Base-by-base conservation (phyloP, 1,140 invertebrate genomes). In the Formica exsecta region DNA sequence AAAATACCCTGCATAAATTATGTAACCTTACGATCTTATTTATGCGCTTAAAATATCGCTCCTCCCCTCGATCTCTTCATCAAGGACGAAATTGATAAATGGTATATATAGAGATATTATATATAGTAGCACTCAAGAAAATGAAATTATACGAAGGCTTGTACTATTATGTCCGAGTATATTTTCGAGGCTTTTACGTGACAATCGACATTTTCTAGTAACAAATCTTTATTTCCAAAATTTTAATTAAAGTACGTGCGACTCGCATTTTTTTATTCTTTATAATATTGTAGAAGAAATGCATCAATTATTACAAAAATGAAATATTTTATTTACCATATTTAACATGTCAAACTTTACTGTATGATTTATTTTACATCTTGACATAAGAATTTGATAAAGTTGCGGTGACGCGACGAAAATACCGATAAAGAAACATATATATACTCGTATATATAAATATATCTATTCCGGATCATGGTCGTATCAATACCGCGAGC, bases 1-100 rank as follows among this genome's bases (percentile, higher is more conserved):
- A 32, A 36, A 64, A 76, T 77, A 48, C 48, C n/a, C 11, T 44
- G 25, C 25, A 65, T 16, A 65, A 29, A 44, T 65, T 44, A 44
- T 48, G 38, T 41, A 77, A 65, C 1, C 19, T 65, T 13, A 65
- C 7, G 8, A 19, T 51, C 48, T 16, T 51, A 51, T 51, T 19
- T 38, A 29, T 22, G n/a, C 7, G n/a, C 25, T 76, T 64, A 22
- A 61, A 44, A 62, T 76, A 29, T 76, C 6, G 16, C 16, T 51
- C 48, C 4, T 48, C 3, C 13, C 13, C 13, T 48, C 44, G 44
- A 48, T 48, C 13, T 13, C n/a, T n/a, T 48, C 25, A 65, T 77
- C 38, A 77, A 29, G 38, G 11, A 29, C 19, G 0, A 6, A 44
- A 5, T 0, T 5, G 7, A 59, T 65, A 64, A 9, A 11, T n/a